A percentile compares a stretch with the other conserved stretches of the same genome.
phyloP scores from a whole-genome alignment of 2,113 vertebrate species.

The Phalacrocorax pelagicus region DNA sequence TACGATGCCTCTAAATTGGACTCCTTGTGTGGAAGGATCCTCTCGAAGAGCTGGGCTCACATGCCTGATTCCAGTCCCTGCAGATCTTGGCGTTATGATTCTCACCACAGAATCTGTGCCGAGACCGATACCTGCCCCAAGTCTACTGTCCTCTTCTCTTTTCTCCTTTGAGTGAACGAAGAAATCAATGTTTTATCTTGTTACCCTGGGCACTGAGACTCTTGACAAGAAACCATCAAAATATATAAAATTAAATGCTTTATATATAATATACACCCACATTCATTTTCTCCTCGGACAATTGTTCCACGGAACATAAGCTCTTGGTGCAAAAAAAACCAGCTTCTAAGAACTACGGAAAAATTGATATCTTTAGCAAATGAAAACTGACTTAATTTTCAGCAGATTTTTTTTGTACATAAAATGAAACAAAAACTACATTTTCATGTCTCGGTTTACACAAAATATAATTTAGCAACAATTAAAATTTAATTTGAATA shows the following conservation, averaged over 20 bases:
- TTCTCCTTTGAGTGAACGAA: background rate
- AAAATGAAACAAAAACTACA: background rate
- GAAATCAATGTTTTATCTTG: background rate
- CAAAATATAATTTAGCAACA: background rate
- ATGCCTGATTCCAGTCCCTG: background rate
- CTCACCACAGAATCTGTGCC: background rate
- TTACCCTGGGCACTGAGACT: background rate
- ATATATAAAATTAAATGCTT: background rate
- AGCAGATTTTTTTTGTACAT: background rate
- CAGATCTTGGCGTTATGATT: background rate
- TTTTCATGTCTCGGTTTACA: background rate
- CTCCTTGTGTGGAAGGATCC: background rate
- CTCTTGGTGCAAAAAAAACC: background rate
- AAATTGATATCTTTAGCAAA: background rate
- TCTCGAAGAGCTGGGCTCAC: background rate
- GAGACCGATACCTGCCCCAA: background rate
- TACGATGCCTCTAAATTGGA: background rate
- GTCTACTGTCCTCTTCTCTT: background rate
- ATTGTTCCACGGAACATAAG: background rate
- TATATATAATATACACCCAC: background rate
- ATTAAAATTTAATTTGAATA: background rate
- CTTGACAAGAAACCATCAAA: background rate
- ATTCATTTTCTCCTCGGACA: background rate
- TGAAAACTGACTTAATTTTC: background rate
- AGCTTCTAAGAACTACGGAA: background rate